Percentiles rank a stretch among this genome's conserved stretches.
These are phyloP conservation scores for Vespertilio murinus DNA, from an alignment of 2,797 vertebrate species.

Conservation along the genomic window DNA sequence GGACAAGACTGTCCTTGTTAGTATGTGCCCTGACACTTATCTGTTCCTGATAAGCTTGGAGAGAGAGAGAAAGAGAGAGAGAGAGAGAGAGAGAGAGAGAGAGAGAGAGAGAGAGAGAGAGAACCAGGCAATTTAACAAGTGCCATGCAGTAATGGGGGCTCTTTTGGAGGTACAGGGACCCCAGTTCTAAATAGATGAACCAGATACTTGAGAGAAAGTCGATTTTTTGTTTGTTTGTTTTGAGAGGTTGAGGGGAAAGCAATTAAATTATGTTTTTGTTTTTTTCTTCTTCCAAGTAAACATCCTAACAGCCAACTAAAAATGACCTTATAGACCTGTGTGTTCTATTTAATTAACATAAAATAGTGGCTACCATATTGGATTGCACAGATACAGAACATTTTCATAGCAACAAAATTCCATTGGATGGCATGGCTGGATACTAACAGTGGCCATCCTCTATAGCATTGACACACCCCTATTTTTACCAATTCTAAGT, in stretches of 20 bases:
- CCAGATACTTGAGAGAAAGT: neutral
- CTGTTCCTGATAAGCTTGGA: neutral
- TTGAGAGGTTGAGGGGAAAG: neutral
- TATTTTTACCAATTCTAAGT: neutral
- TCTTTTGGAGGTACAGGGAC: neutral
- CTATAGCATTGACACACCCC: neutral
- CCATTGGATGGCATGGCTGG: neutral
- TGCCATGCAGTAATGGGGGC: neutral
- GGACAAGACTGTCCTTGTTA: neutral
- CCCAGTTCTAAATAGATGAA: neutral
- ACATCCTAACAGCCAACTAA: neutral
- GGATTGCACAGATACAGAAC: neutral
- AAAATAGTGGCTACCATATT: neutral
- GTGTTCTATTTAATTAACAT: neutral
- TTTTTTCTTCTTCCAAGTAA: neutral
- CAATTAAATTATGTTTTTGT: neutral
- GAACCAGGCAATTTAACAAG: neutral
- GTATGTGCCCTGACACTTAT: neutral
- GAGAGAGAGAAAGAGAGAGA: neutral
- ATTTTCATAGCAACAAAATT: neutral
- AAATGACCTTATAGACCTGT: neutral
- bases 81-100: too few species aligned
- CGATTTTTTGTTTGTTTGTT: neutral
- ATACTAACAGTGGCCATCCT: rapidly evolving
- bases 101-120: too few species aligned